Conservation (phyloP, 2,113 vertebrate species). For the Halcyon malimbica region DNA sequence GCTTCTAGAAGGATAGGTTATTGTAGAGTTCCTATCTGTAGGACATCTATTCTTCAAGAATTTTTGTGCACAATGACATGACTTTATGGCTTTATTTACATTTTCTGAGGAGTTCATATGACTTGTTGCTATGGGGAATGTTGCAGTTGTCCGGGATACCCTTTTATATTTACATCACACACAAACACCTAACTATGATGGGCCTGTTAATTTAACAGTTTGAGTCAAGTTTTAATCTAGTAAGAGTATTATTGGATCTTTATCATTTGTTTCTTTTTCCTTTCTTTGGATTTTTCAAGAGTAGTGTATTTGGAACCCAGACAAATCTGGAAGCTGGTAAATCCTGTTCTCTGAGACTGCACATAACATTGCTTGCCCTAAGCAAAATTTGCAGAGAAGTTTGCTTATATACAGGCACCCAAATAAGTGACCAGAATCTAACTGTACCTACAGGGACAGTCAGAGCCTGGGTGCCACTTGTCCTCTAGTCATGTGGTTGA, state of each 20-base stretch:
- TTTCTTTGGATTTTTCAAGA: not conserved
- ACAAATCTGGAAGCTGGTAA: not conserved
- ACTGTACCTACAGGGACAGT: not conserved
- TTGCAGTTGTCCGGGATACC: slow-evolving; percentile 68
- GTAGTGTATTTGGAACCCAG: not conserved
- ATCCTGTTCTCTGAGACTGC: not conserved
- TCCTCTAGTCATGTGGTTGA: not conserved
- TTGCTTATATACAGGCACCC: not conserved
- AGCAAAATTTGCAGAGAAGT: not conserved
- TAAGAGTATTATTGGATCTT: not conserved
- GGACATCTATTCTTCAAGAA: not conserved
- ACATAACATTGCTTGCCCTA: not conserved
- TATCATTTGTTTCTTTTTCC: not conserved
- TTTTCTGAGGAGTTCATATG: slow-evolving; percentile 66
- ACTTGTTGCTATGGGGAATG: slow-evolving; percentile 70
- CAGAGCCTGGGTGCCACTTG: not conserved
- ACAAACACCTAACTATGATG: not conserved
- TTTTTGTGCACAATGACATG: slow-evolving; percentile 18
- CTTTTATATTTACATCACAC: slow-evolving; percentile 31
- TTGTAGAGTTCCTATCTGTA: slow-evolving; percentile 1
- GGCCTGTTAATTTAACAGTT: slow-evolving; percentile 26
- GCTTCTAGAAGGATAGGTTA: not conserved
- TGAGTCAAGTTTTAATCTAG: slow-evolving; percentile 29
- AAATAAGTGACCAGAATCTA: not conserved
- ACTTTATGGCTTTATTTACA: slow-evolving; percentile 68